Evolutionary conservation across 1,140 invertebrate species (phyloP).

Genomic region (Caenorhabditis latens): DNA sequence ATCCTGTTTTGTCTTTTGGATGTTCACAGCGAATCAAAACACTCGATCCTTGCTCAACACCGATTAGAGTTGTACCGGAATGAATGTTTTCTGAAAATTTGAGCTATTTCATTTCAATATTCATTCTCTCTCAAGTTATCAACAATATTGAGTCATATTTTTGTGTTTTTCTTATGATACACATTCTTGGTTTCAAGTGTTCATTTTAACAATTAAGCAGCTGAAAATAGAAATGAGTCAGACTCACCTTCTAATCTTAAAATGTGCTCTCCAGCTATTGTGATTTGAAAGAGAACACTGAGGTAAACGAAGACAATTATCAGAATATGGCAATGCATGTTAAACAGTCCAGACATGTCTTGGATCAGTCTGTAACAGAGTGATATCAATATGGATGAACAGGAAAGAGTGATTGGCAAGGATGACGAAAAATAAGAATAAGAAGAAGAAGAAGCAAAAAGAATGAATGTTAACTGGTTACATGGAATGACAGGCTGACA

Average conservation of each 20-base stretch:
- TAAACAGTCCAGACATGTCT: constrained; percentile 8
- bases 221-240: constrained; percentile 13
- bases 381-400: neutral
- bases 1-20: constrained; percentile 16
- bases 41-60: constrained; percentile 30
- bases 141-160: neutral
- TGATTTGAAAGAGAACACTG: neutral
- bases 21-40: constrained; percentile 38
- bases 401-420: neutral
- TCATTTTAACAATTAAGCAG: neutral
- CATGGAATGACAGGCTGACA: neutral
- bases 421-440: neutral
- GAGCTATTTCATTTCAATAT: neutral
- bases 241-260: constrained; percentile 38
- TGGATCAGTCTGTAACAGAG: neutral
- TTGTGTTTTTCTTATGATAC: neutral
- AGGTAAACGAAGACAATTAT: constrained; percentile 1
- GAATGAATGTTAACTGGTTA: constrained; percentile 33
- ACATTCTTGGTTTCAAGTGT: too few relatives aligned
- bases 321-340: neutral
- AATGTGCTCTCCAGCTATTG: constrained; percentile 36
- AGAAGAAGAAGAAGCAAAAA: neutral
- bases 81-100: neutral
- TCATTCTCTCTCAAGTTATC: neutral
- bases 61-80: constrained; percentile 15